A percentile compares a stretch with the other conserved stretches of the same genome.
Conservation (phyloP, 2,888 invertebrate genomes). For the Archips xylosteana region DNA sequence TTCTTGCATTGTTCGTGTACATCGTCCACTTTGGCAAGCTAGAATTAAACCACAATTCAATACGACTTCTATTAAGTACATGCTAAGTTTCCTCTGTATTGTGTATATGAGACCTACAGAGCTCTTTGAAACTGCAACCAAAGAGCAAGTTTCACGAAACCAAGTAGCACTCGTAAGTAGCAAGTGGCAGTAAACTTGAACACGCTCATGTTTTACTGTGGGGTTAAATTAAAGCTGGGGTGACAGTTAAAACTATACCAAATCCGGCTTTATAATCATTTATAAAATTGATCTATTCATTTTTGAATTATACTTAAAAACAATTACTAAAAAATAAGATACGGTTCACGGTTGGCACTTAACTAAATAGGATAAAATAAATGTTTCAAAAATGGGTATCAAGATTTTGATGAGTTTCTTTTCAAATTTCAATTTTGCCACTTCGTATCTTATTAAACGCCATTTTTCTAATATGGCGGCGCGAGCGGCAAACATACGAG, state of each 20-base stretch:
- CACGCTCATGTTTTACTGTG: constrained; percentile 1
- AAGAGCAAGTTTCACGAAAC: neutral
- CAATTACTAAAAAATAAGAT: too few relatives aligned
- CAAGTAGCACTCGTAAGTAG: constrained; percentile 12
- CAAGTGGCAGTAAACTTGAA: constrained; percentile 15
- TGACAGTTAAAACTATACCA: neutral
- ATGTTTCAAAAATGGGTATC: too few relatives aligned
- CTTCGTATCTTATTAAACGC: too few relatives aligned
- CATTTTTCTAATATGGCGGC: too few relatives aligned
- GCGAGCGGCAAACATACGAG: too few relatives aligned
- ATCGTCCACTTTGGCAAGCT: neutral
- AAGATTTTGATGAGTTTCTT: too few relatives aligned
- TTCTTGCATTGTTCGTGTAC: neutral
- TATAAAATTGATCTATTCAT: too few relatives aligned
- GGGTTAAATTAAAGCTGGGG: constrained; percentile 3
- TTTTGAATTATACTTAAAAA: too few relatives aligned
- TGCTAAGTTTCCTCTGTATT: constrained; percentile 8
- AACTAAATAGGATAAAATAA: too few relatives aligned
- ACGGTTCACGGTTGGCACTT: too few relatives aligned
- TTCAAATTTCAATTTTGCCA: too few relatives aligned
- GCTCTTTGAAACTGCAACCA: constrained; percentile 17
- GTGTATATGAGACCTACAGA: constrained; percentile 2
- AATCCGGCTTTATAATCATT: too few relatives aligned
- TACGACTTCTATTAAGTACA: constrained; percentile 4
- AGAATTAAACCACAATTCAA: neutral